Conservation (phyloP, 2,797 vertebrate species). For the Botia almorhae region DNA sequence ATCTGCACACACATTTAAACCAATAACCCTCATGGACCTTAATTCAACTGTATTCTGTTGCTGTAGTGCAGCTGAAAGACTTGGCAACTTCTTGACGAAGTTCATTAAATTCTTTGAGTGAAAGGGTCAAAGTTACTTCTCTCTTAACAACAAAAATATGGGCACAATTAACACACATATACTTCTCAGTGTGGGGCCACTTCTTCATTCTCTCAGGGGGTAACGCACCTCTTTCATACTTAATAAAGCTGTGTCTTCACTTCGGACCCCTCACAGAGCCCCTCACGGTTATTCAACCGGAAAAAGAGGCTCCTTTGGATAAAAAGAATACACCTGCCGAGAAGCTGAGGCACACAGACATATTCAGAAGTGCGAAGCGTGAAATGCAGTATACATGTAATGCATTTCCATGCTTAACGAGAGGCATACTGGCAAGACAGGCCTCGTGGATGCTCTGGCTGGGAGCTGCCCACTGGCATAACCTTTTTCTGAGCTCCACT, state of each 20-base stretch:
- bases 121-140: slow-evolving; percentile 60
- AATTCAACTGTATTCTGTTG: slow-evolving; percentile 1
- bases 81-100: slow-evolving; percentile 48
- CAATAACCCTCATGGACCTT: no score
- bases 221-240: slow-evolving; percentile 67
- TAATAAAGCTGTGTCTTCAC: slow-evolving; percentile 73
- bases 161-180: slow-evolving; percentile 29
- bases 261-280: slow-evolving; percentile 69
- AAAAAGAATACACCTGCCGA: slow-evolving; percentile 80
- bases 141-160: slow-evolving; percentile 52
- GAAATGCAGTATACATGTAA: slow-evolving; percentile 61
- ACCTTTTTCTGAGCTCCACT: slow-evolving; percentile 44
- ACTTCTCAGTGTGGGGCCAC: slow-evolving; percentile 66
- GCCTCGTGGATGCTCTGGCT: slow-evolving; percentile 38
- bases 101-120: not conserved
- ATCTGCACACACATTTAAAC: not conserved
- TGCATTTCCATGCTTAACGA: slow-evolving; percentile 60
- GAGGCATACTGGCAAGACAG: slow-evolving; percentile 47
- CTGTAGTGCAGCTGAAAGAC: slow-evolving; percentile 26
- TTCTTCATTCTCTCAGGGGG: slow-evolving; percentile 69
- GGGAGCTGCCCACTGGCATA: slow-evolving; percentile 36
- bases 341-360: slow-evolving; percentile 65
- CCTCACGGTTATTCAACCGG: slow-evolving; percentile 64
- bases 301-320: slow-evolving; percentile 65
- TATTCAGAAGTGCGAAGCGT: slow-evolving; percentile 12